Percentiles rank a stretch among this genome's conserved stretches.
Evolutionary conservation across 1,140 invertebrate genomes (phyloP).

Genomic region (Drosophila obscura): DNA sequence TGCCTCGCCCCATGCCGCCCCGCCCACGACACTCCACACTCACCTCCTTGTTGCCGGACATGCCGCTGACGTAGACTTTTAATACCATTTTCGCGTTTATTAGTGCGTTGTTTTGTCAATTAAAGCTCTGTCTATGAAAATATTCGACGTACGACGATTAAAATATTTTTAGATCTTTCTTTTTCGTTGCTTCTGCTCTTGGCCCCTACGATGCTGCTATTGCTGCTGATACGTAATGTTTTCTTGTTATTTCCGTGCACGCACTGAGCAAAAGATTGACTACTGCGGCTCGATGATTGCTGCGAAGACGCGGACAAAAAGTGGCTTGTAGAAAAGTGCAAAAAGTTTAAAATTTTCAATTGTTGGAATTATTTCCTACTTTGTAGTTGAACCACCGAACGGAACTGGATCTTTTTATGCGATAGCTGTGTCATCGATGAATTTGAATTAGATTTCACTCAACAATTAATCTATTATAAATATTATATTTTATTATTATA

Average conservation of each 20-base stretch:
- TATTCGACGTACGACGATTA: slow-evolving; percentile 60
- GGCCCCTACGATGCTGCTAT: slow-evolving; percentile 32
- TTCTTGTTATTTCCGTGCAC: slow-evolving; percentile 43
- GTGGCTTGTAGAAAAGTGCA: slow-evolving; percentile 40
- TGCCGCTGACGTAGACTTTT: slow-evolving; percentile 94
- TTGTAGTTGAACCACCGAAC: slow-evolving; percentile 24
- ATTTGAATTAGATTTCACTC: too few relatives aligned
- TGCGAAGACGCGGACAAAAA: slow-evolving; percentile 36
- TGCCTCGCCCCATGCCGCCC: slow-evolving; percentile 34
- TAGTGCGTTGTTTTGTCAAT: slow-evolving; percentile 26
- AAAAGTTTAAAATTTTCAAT: slow-evolving; percentile 53
- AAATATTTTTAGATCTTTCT: slow-evolving; percentile 76
- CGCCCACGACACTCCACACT: slow-evolving; percentile 68
- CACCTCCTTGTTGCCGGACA: slow-evolving; percentile 96
- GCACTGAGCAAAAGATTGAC: slow-evolving; percentile 54
- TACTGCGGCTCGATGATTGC: slow-evolving; percentile 15
- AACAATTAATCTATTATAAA: too few relatives aligned
- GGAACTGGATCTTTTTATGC: too few relatives aligned
- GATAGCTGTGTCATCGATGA: background rate
- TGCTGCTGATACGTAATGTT: slow-evolving; percentile 57
- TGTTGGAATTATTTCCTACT: slow-evolving; percentile 58
- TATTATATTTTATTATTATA: too few relatives aligned
- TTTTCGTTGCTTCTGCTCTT: slow-evolving; percentile 39
- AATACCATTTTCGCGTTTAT: slow-evolving; percentile 89
- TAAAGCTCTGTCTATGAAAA: slow-evolving; percentile 28